Evolutionary conservation across 2,888 invertebrate genomes (phyloP), one percentile per base, ranked within the genome.

Genomic region (Mechanitis messenoides): DNA sequence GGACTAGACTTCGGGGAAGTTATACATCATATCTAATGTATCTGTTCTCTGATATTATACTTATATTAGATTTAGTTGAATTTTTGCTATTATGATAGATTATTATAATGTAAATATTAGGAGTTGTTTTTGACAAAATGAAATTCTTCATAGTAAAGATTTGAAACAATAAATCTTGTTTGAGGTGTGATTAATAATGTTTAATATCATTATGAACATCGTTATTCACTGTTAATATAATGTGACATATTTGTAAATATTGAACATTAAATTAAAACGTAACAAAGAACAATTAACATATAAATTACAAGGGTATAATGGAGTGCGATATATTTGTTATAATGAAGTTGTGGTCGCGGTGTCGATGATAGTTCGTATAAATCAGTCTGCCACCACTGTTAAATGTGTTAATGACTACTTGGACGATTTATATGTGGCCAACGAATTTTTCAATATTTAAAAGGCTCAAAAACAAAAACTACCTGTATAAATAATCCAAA

Each of bases 21-120:
- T 31, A 59, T 56, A 59, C 42, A 62, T 62, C 56, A 59, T 28
- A 33, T 20, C 45, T 56, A 61, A 58, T 55, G 54, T 61, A 53
- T 59, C 56, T 59, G 31, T 7, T 53, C 38, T 54, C 28, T 53
- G 35, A 53, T 59, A 46, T 53, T 53, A 56, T 55, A 47, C 6
- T 53, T 45, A 55, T 62, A 62, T 62, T 62, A 46, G 53, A 56
- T 47, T 56, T 53, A 33, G 50, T 12, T 56, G 46, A 28, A 46
- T 28, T 9, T 42, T 9, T 42, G 9, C 9, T 42, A 42, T 42
- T 42, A 9, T 42, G 42, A 42, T 42, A 42, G 42, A 42, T 42
- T 42, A 42, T 42, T 9, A 9, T 42, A 11, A 42, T 7, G 42
- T 9, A 42, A 42, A 9, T 7, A 42, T 9, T 42, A 42, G 11